Conservation (phyloP, 2,797 vertebrate genomes). For the Stomatorhinus walkeri region DNA sequence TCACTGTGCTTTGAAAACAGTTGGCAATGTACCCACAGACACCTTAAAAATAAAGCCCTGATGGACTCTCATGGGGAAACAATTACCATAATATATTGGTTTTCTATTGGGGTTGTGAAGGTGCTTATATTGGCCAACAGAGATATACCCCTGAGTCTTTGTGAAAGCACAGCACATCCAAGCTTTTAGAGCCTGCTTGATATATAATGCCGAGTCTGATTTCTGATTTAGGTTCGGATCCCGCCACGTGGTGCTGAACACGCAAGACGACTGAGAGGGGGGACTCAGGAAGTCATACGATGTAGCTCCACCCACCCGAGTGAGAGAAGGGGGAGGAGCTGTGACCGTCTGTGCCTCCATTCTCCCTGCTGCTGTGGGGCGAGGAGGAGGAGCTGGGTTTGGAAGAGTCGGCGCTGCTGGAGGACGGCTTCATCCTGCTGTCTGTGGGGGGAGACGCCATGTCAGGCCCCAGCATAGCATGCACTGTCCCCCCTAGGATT, state of each 20-base stretch:
- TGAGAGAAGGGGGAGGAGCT: conserved; percentile 79
- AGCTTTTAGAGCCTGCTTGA: background rate
- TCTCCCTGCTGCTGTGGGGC: conserved; percentile 78
- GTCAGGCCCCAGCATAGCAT: background rate
- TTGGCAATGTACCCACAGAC: background rate
- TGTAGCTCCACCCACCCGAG: conserved; percentile 65
- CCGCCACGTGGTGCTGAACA: conserved; percentile 28
- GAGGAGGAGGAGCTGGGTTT: conserved; percentile 82
- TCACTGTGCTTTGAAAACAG: background rate
- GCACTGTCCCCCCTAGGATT: background rate
- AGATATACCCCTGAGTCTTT: background rate
- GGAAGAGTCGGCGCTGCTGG: conserved; percentile 67
- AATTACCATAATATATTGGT: background rate
- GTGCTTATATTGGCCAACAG: background rate
- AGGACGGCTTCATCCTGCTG: conserved; percentile 82
- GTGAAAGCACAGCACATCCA: background rate
- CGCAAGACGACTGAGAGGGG: conserved; percentile 14
- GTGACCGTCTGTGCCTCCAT: conserved; percentile 77
- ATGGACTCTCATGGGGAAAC: background rate
- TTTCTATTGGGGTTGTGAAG: background rate
- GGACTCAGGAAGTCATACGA: background rate
- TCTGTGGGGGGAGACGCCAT: conserved; percentile 57
- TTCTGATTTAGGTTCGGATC: background rate
- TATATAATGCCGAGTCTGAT: background rate
- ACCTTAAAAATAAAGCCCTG: background rate